phyloP scores from a whole-genome alignment of 2,888 invertebrate genomes.

The Latrodectus elegans region DNA sequence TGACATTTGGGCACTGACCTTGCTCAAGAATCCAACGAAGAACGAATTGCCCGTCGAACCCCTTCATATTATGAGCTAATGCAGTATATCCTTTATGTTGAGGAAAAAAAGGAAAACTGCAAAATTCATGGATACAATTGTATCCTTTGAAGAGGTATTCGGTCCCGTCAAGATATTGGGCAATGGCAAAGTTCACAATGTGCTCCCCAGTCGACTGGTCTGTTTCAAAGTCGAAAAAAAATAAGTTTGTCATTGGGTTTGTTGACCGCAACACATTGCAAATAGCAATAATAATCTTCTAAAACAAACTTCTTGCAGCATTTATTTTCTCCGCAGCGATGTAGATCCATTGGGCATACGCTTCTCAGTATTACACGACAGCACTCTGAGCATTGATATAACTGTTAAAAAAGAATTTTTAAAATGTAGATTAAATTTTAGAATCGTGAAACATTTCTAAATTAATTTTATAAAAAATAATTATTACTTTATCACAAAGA shows the following conservation, averaged over 20 bases:
- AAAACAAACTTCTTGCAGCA: slow-evolving; percentile 11
- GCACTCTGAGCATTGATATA: slow-evolving; percentile 13
- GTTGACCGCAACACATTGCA: background rate
- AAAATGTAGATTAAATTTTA: too few species aligned
- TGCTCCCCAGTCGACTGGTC: slow-evolving; percentile 34
- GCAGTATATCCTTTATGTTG: slow-evolving; percentile 8
- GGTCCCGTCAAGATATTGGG: slow-evolving; percentile 1
- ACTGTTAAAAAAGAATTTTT: background rate
- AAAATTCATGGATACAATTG: slow-evolving; percentile 5
- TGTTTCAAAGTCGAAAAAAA: slow-evolving; percentile 40
- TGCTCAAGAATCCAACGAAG: slow-evolving; percentile 1
- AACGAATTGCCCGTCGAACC: slow-evolving; percentile 33
- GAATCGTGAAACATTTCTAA: too few species aligned
- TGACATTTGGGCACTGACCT: background rate
- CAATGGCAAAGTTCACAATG: slow-evolving; percentile 29
- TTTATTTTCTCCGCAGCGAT: background rate
- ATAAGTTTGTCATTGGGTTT: background rate
- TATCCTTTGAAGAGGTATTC: slow-evolving; percentile 26
- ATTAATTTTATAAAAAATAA: too few species aligned
- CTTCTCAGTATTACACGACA: slow-evolving; percentile 4
- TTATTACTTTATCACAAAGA: too few species aligned
- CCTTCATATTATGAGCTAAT: slow-evolving; percentile 35
- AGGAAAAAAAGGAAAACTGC: slow-evolving; percentile 6
- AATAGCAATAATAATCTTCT: background rate
- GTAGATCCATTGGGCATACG: background rate